Percentiles rank a stretch among this genome's conserved stretches.
phyloP scores from a whole-genome alignment of 2,113 vertebrate genomes.

The Monarcha castaneiventris region DNA sequence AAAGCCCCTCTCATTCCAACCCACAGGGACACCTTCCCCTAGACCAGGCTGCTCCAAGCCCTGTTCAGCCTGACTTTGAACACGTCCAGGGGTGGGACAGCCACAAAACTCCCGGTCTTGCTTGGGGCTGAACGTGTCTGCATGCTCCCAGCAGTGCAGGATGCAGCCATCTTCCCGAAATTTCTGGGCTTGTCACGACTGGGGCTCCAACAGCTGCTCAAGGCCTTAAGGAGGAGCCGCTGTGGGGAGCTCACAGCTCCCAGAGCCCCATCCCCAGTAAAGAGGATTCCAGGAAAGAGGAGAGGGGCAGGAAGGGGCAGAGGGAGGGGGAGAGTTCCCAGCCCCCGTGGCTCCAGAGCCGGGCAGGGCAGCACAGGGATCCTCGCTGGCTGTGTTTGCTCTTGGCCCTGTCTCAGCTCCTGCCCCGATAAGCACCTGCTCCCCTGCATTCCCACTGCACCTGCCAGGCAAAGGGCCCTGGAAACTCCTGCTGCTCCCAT shows the following conservation, averaged over 20 bases:
- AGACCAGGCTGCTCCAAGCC: neutral
- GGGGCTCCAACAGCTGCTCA: neutral
- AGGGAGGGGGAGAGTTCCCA: neutral
- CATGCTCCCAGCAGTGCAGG: accelerated
- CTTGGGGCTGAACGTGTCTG: neutral
- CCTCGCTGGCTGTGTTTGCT: neutral
- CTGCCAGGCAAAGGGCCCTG: neutral
- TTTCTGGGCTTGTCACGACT: neutral
- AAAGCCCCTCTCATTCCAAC: neutral
- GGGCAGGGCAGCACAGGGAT: neutral
- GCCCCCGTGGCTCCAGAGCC: accelerated
- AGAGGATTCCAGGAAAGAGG: neutral
- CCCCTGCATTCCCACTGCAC: neutral
- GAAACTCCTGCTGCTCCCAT: neutral
- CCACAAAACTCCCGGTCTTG: neutral
- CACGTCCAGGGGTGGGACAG: neutral
- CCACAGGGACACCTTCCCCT: neutral
- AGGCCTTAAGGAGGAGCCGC: neutral
- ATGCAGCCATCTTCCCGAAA: accelerated
- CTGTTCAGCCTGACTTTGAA: neutral
- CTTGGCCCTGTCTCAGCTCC: neutral
- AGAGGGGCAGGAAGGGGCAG: neutral
- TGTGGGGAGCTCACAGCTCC: neutral
- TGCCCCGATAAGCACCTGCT: neutral
- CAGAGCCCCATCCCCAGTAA: accelerated